Evolutionary conservation across 2,888 invertebrate species (phyloP).

Genomic region (Erebia ligea): DNA sequence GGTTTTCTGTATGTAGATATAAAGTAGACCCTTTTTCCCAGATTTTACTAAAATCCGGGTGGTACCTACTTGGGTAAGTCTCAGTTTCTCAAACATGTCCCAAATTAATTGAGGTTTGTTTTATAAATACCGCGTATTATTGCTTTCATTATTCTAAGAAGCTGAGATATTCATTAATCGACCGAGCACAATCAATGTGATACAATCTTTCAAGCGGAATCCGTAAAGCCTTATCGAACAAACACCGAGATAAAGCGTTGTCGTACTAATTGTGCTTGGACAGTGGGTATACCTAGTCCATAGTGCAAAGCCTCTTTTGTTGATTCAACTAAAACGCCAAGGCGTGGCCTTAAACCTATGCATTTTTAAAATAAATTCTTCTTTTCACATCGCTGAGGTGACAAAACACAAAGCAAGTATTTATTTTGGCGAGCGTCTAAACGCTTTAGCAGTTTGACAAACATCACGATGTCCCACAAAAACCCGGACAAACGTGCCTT

Average conservation of each 20-base stretch:
- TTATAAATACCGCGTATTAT: too few relatives aligned
- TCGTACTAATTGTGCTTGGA: too few relatives aligned
- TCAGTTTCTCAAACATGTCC: neutral
- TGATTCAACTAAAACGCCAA: neutral
- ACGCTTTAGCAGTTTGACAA: neutral
- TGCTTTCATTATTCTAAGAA: constrained; percentile 4
- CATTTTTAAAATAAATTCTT: neutral
- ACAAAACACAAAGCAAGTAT: neutral
- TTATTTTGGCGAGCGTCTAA: constrained; percentile 9
- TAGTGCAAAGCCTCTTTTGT: neutral
- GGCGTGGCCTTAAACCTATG: neutral
- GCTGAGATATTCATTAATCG: neutral
- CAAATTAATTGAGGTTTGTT: neutral
- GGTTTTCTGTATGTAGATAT: too few relatives aligned
- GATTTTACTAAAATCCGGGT: too few relatives aligned
- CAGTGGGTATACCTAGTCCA: too few relatives aligned
- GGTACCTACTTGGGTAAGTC: too few relatives aligned
- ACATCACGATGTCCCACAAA: constrained; percentile 1
- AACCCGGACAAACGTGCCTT: neutral
- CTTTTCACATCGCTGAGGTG: constrained; percentile 8
- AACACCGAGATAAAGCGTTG: too few relatives aligned
- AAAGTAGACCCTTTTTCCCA: too few relatives aligned
- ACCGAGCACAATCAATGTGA: too few relatives aligned
- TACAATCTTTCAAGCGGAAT: too few relatives aligned
- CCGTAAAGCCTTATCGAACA: too few relatives aligned